Percentiles rank a stretch among this genome's conserved stretches.
phyloP scores from a whole-genome alignment of 2,888 invertebrate species.

The Nineta flava region DNA sequence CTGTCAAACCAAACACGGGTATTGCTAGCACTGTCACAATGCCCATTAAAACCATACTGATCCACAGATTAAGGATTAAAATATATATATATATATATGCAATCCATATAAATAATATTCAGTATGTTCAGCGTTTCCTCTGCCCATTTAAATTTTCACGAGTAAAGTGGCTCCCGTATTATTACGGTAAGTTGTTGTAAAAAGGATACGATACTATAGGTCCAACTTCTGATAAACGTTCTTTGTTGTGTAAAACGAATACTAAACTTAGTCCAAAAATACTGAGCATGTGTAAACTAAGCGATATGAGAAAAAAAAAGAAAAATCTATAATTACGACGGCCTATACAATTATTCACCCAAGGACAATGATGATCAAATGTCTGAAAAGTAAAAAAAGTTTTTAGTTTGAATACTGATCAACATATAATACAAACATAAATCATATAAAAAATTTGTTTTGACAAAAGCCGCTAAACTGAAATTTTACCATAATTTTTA shows the following conservation, averaged over 20 bases:
- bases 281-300: constrained; percentile 94
- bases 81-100: neutral
- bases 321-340: constrained; percentile 96
- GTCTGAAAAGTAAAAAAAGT: constrained; percentile 51
- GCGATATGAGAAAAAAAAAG: constrained; percentile 93
- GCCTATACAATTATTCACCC: constrained; percentile 96
- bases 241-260: constrained; percentile 76
- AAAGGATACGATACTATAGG: constrained; percentile 82
- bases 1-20: constrained; percentile 93
- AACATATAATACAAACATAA: too few species aligned
- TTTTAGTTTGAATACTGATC: too few species aligned
- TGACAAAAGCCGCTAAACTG: too few species aligned
- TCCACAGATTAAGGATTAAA: constrained; percentile 18
- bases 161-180: too few species aligned
- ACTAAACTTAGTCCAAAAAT: constrained; percentile 89
- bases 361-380: constrained; percentile 98
- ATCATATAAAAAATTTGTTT: too few species aligned
- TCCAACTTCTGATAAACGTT: constrained; percentile 60
- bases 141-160: too few species aligned
- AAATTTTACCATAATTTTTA: too few species aligned
- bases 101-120: constrained; percentile 12
- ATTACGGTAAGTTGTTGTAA: constrained; percentile 11
- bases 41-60: constrained; percentile 79
- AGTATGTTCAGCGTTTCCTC: constrained; percentile 14
- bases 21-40: constrained; percentile 83